Conservation (phyloP, 1,140 invertebrate species). For the Notospermus geniculatus region DNA sequence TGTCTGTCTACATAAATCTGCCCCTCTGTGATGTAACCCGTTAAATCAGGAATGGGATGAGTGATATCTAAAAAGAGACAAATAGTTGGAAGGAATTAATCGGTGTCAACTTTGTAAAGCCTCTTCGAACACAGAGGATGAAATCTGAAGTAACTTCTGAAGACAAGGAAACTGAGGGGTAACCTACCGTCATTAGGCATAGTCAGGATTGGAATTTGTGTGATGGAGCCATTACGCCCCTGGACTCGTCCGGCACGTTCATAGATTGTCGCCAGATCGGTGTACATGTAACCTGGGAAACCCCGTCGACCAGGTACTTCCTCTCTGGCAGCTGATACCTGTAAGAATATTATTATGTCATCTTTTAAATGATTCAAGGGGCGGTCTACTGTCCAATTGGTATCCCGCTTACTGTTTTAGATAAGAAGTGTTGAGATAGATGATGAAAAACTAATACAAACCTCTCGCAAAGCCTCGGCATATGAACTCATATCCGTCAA, state of each 20-base stretch:
- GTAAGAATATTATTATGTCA: no score
- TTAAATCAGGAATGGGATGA: slow-evolving; percentile 98
- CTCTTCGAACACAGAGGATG: no score
- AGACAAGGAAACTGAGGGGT: no score
- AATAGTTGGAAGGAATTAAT: no score
- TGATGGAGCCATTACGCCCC: slow-evolving; percentile 95
- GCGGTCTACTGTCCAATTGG: no score
- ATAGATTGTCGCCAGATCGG: slow-evolving; percentile 98
- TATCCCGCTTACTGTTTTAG: no score
- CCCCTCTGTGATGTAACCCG: slow-evolving; percentile 97
- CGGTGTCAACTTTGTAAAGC: no score
- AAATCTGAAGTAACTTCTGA: no score
- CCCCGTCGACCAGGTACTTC: slow-evolving; percentile 92
- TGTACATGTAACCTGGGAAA: slow-evolving; percentile 99
- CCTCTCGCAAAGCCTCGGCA: slow-evolving; percentile 94
- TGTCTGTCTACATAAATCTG: slow-evolving; percentile 99
- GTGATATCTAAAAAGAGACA: slow-evolving; percentile 85
- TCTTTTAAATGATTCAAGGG: no score
- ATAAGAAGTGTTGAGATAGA: no score
- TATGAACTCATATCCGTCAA: slow-evolving; percentile 99
- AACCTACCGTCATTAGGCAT: slow-evolving; percentile 92
- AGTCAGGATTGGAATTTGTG: slow-evolving; percentile 97
- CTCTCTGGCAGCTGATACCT: slow-evolving; percentile 90
- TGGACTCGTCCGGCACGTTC: slow-evolving; percentile 95
- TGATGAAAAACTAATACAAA: no score